A percentile compares a stretch with the other conserved stretches of the same genome.
phyloP scores from a whole-genome alignment of 2,888 invertebrate genomes.

The Ceraclea dissimilis region DNA sequence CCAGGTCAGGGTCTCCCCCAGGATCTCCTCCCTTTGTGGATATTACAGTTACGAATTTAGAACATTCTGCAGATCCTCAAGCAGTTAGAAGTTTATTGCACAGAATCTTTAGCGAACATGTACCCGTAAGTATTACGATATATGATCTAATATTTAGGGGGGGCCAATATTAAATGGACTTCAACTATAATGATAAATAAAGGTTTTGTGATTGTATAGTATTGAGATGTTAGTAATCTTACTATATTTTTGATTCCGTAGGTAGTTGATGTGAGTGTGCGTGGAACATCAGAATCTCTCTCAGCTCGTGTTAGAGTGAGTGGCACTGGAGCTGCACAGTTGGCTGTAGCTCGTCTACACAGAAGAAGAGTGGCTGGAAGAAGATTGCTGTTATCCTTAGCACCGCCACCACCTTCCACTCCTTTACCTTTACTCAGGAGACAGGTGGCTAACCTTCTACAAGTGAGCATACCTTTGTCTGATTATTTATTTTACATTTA shows the following conservation, averaged over 20 bases:
- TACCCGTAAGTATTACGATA: constrained; percentile 43
- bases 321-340: constrained; percentile 61
- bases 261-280: constrained; percentile 31
- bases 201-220: too few species aligned
- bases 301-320: constrained; percentile 65
- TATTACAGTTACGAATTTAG: constrained; percentile 61
- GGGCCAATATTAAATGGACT: too few species aligned
- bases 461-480: constrained; percentile 37
- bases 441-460: constrained; percentile 64
- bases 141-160: too few species aligned
- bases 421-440: constrained; percentile 56
- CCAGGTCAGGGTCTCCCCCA: constrained; percentile 27
- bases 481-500: not conserved
- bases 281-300: constrained; percentile 43
- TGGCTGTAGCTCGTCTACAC: constrained; percentile 76
- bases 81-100: constrained; percentile 58
- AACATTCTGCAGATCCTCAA: constrained; percentile 57
- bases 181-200: too few species aligned
- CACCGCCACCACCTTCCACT: constrained; percentile 54
- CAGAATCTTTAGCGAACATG: constrained; percentile 56
- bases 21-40: constrained; percentile 42
- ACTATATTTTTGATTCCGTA: constrained; percentile 1
- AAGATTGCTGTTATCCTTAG: constrained; percentile 68
- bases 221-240: too few species aligned
- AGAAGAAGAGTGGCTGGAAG: constrained; percentile 75